Conservation (phyloP, 2,888 invertebrate genomes). For the Ophraella communa region DNA sequence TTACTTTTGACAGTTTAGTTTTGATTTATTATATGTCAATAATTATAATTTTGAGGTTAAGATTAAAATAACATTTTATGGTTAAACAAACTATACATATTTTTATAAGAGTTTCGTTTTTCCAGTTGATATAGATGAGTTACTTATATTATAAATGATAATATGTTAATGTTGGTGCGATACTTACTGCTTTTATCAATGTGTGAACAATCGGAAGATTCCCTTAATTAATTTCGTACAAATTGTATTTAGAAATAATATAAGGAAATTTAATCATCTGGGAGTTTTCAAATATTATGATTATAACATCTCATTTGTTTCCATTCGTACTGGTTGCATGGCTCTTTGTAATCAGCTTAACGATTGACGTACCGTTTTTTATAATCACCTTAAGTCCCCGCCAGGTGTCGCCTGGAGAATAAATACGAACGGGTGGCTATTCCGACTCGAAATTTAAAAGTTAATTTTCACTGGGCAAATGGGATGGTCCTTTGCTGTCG, state of each 20-base stretch:
- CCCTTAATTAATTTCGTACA: background rate
- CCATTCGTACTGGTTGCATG: conserved; percentile 20
- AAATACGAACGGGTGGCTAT: conserved; percentile 29
- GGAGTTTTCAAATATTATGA: background rate
- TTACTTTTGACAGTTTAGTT: no score
- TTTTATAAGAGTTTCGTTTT: no score
- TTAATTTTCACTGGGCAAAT: conserved; percentile 34
- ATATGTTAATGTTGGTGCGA: no score
- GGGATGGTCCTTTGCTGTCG: conserved; percentile 31
- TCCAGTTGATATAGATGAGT: no score
- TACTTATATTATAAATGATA: no score
- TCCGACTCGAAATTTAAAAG: conserved; percentile 31
- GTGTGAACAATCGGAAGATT: no score
- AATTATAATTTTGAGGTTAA: no score
- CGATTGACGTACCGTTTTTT: conserved; percentile 33
- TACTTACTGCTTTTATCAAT: no score
- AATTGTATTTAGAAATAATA: background rate
- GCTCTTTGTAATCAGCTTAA: conserved; percentile 35
- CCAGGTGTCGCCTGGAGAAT: conserved; percentile 33
- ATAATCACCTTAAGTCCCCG: conserved; percentile 30
- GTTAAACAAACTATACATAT: no score
- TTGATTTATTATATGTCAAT: no score
- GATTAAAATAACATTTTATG: no score
- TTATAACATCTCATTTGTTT: background rate
- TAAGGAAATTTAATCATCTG: background rate